These are phyloP conservation scores for Drosophila suboccidentalis DNA, from an alignment of 2,888 invertebrate species.

Conservation along the genomic window DNA sequence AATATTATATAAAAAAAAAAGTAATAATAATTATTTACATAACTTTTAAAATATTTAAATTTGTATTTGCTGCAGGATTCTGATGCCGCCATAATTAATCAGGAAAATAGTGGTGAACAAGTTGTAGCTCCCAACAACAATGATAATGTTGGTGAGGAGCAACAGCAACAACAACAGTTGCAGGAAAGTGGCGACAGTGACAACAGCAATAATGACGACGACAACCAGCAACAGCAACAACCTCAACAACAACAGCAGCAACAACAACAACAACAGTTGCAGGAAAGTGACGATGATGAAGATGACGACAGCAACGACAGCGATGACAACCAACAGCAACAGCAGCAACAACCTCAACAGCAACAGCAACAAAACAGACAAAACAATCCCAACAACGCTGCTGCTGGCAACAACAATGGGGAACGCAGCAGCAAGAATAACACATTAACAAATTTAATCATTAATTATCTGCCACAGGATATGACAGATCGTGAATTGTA, in stretches of 20 bases:
- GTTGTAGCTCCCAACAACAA: not conserved
- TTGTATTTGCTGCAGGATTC: constrained; percentile 2
- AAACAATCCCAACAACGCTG: constrained; percentile 1
- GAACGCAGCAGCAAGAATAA: constrained; percentile 62
- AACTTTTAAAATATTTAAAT: not conserved
- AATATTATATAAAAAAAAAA: not conserved
- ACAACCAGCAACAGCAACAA: not conserved
- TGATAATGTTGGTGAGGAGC: constrained; percentile 7
- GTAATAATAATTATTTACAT: not conserved
- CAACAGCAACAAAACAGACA: constrained; percentile 21
- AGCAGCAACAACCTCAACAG: constrained; percentile 24
- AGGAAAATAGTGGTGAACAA: not conserved
- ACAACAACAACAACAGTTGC: not conserved
- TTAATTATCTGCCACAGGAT: constrained; percentile 97
- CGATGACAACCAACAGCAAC: constrained; percentile 23
- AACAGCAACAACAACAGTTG: not conserved
- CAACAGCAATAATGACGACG: not conserved
- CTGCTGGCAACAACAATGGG: constrained; percentile 17
- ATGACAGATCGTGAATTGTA: constrained; percentile 96
- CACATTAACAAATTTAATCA: constrained; percentile 92
- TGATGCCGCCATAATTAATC: not conserved
- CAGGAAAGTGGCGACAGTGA: not conserved
- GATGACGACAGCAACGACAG: constrained; percentile 8
- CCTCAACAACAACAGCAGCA: not conserved
- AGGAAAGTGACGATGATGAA: constrained; percentile 9